These are phyloP conservation scores for Melitaea cinxia DNA, from an alignment of 1,140 invertebrate species.

Conservation along the genomic window DNA sequence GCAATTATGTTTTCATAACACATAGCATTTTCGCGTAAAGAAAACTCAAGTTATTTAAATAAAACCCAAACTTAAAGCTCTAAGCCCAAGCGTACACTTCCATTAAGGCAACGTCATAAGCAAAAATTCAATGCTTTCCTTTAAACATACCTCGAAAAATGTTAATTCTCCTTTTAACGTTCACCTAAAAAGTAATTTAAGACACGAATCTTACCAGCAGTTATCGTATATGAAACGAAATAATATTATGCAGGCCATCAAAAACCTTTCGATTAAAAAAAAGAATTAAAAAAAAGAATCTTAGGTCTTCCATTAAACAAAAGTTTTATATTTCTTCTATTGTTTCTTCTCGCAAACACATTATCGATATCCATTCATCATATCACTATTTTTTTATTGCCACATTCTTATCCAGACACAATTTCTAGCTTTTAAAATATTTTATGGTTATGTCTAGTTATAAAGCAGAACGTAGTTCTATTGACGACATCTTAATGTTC, in stretches of 20 bases:
- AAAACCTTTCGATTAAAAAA: not conserved
- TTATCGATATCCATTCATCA: too few species aligned
- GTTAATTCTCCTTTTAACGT: not conserved
- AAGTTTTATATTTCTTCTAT: slow-evolving; percentile 16
- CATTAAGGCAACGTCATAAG: slow-evolving; percentile 6
- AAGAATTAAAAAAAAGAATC: not conserved
- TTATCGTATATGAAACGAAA: not conserved
- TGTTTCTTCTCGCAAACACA: not conserved
- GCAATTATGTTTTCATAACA: slow-evolving; percentile 50
- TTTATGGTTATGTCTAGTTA: too few species aligned
- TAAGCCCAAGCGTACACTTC: slow-evolving; percentile 13
- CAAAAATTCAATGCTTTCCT: not conserved
- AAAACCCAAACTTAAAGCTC: slow-evolving; percentile 7
- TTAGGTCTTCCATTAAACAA: slow-evolving; percentile 9
- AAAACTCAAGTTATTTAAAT: slow-evolving; percentile 41
- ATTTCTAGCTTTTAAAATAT: too few species aligned
- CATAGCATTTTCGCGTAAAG: slow-evolving; percentile 43
- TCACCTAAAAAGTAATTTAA: not conserved
- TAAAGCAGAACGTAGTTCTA: too few species aligned
- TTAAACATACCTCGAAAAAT: not conserved
- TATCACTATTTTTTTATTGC: too few species aligned
- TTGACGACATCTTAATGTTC: too few species aligned
- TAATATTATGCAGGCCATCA: too few species aligned
- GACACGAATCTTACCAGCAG: not conserved
- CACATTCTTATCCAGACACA: too few species aligned